A percentile compares a stretch with the other conserved stretches of the same genome.
phyloP scores from a whole-genome alignment of 35 echinoderm and acorn worm species.

The Apostichopus parvimensis region DNA sequence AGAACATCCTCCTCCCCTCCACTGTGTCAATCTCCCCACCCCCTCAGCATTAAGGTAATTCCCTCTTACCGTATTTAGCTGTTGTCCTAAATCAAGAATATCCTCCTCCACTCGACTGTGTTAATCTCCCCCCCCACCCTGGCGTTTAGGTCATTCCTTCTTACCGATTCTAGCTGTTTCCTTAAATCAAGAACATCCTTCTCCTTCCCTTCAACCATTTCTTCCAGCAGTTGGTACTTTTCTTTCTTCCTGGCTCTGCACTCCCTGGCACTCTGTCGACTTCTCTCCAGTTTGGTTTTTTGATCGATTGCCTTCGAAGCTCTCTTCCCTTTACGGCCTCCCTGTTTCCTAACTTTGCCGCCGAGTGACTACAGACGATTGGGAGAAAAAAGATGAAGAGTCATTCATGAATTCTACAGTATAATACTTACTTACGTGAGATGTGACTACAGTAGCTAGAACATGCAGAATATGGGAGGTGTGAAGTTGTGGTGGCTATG shows the following conservation, averaged over 20 bases:
- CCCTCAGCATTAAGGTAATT: not conserved
- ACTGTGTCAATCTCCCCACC: no score
- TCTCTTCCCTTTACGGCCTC: conserved; percentile 61
- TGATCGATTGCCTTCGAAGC: conserved; percentile 76
- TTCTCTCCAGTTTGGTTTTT: no score
- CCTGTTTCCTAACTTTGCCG: not conserved
- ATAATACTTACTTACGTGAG: no score
- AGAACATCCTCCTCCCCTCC: no score
- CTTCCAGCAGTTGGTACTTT: no score
- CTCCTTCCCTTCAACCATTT: conserved; percentile 48
- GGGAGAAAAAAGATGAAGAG: not conserved
- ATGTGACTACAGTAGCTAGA: no score
- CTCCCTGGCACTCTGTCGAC: no score
- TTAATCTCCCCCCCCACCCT: not conserved
- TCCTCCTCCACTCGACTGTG: conserved; percentile 39
- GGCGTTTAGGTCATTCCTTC: not conserved
- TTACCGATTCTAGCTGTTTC: no score
- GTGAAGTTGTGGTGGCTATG: no score
- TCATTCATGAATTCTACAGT: not conserved
- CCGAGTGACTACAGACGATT: no score
- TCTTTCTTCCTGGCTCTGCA: no score
- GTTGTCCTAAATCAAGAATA: not conserved
- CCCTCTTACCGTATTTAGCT: not conserved
- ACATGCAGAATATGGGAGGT: no score
- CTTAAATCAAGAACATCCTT: conserved; percentile 30